phyloP scores from a whole-genome alignment of 2,888 invertebrate genomes.

The Petrophora chlorosata region DNA sequence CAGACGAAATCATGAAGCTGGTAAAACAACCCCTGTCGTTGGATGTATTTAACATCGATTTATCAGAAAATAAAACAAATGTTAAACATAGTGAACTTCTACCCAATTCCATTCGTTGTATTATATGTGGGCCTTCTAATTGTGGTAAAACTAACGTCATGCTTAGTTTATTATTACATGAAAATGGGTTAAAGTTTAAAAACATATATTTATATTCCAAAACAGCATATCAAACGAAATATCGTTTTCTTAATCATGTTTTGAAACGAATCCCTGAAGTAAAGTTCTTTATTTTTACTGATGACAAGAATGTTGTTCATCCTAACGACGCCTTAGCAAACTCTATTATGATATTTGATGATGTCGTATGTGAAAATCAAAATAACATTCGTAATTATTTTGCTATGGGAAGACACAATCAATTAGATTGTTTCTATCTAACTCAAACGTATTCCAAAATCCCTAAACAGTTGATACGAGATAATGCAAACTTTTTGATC shows the following conservation, averaged over 20 bases:
- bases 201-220: constrained; percentile 29
- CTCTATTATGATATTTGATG: constrained; percentile 32
- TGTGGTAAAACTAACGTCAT: constrained; percentile 40
- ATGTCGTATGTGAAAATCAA: constrained; percentile 31
- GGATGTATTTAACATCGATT: no score
- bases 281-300: constrained; percentile 1
- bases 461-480: constrained; percentile 40
- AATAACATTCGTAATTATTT: constrained; percentile 13
- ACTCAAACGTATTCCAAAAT: constrained; percentile 44
- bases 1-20: no score
- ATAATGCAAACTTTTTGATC: constrained; percentile 28
- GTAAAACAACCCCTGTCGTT: no score
- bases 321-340: constrained; percentile 26
- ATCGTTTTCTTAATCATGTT: constrained; percentile 10
- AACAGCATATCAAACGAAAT: constrained; percentile 20
- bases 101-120: no score
- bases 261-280: constrained; percentile 7
- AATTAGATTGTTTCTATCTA: constrained; percentile 35
- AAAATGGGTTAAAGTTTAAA: constrained; percentile 21
- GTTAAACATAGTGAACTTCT: no score
- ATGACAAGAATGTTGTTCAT: constrained; percentile 8
- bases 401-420: constrained; percentile 26
- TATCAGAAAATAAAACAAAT: no score
- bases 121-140: constrained; percentile 31
- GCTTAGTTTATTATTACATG: constrained; percentile 19